Conservation (phyloP, 1,140 invertebrate genomes). For the Drosophila pruinosa region DNA sequence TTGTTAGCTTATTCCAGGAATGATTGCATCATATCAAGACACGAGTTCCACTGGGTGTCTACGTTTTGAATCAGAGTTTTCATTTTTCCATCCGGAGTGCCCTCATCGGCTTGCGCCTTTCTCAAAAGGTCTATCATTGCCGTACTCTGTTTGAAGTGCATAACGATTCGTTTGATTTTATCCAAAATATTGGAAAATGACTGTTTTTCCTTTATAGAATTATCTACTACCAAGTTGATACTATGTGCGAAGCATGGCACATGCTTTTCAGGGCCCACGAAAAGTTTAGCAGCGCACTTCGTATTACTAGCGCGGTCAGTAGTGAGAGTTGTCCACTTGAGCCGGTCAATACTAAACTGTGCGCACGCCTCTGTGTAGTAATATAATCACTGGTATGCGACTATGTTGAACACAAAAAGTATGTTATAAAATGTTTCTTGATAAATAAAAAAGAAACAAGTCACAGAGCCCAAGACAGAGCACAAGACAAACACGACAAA, state of each 20-base stretch:
- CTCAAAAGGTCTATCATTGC: neutral
- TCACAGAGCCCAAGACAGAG: too few relatives aligned
- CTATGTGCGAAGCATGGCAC: neutral
- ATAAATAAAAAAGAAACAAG: too few relatives aligned
- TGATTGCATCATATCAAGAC: neutral
- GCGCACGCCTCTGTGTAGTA: too few relatives aligned
- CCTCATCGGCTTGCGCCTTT: neutral
- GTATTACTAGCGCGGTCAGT: conserved; percentile 26
- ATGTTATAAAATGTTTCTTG: too few relatives aligned
- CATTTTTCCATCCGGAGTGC: neutral
- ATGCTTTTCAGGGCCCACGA: conserved; percentile 17
- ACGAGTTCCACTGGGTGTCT: neutral
- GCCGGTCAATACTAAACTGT: neutral
- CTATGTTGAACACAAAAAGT: too few relatives aligned
- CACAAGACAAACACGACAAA: too few relatives aligned
- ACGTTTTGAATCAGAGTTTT: neutral
- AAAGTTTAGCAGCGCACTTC: conserved; percentile 25
- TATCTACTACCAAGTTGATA: neutral
- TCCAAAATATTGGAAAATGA: conserved; percentile 1
- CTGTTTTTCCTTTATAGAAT: neutral
- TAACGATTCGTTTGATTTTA: neutral
- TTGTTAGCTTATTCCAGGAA: neutral
- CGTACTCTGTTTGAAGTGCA: neutral
- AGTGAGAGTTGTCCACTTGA: conserved; percentile 5
- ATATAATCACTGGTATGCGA: neutral